Base-by-base conservation (phyloP, 1,140 invertebrate genomes). In the Microvelia longipes region DNA sequence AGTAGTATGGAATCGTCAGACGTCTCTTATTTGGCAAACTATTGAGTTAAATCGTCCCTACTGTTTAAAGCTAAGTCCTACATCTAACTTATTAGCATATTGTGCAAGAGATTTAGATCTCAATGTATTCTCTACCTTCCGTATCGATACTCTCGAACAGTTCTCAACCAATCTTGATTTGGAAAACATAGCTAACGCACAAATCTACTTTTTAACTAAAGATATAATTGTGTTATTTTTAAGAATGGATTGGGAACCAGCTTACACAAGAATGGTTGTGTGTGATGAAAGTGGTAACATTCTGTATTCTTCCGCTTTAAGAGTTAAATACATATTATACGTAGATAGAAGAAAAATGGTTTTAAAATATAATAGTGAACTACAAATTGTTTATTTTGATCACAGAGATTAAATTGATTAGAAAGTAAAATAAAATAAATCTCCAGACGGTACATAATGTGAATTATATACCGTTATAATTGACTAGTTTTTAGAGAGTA, bases 321-420 rank as follows among this genome's bases (percentile, higher is more conserved):
- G 25, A 26, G 62, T 26, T 26, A 64, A 64, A 26, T 64, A 24
- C 25, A 64, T 64, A 24, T 15, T 64, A 25, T 64, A 64, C 24
- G 62, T 26, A 14, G 62, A 26, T 24, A 64, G 24, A 26, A 26
- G 62, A 64, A 64, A 64, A 26, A 24, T 64, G 2, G 62, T 64
- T 14, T 24, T 64, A 13, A 15, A 24, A 5, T 64, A 24, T 64
- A 64, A 64, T 64, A 26, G 5, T 24, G 62, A 64, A 64, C 11
- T 64, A 14, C 62, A 64, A 64, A 64, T 64, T 25, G 24, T 64
- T 64, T 64, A 64, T 26, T 64, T 64, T 24, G 62, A 64, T 64
- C 35, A 50, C 35, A 50, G 35, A 50, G 35, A 50, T 50, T 50
- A 50, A n/a, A n/a, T n/a, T n/a, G n/a, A n/a, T n/a, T n/a, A n/a